Base-by-base conservation (phyloP, 1,140 invertebrate genomes). In the Laupala kohalensis region DNA sequence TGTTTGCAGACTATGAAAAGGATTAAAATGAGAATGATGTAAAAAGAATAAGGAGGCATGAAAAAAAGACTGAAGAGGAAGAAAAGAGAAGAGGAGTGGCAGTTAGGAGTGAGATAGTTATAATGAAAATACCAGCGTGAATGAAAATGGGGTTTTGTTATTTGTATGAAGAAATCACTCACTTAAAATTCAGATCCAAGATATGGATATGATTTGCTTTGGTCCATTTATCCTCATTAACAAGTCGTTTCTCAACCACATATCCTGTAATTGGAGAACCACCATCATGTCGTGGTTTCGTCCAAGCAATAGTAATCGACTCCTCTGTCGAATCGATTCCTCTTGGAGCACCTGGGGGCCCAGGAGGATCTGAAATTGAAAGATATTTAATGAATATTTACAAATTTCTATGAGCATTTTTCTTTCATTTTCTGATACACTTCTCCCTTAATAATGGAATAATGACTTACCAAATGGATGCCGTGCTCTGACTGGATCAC, bases 221-320 rank as follows among this genome's bases (percentile, higher is more conserved):
- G 3, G 89, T 93, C 94, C 94, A 96, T 78, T 93, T 94, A 71
- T 93, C 91, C 79, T 95, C 94, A 65, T 90, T 92, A 65, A 93
- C 86, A 15, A 93, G 81, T 65, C 92, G 85, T 83, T 97, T 98
- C 80, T 99, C 97, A 75, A 99, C 88, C 3, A 97, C 83, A 77
- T 97, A 98, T 5, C 93, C 92, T 4, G 90, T 92, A 76, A 97
- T 94, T 3, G 92, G 92, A 67, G 93, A 91, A 26, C 94, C 94
- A 64, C 96, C 95, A 82, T 98, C 95, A 77, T 94, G 91, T 74
- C 93, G 87, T 19, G 97, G 96, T 82, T 95, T 95, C 0, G 88
- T 87, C 97, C 97, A 99, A 5, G 87, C 87, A 70, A 99, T 88
- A 0, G 94, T 96, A 77, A 98, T 97, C 24, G 93, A 95, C 77